phyloP scores from a whole-genome alignment of 1,140 invertebrate genomes.

The Probaryconus sp. region DNA sequence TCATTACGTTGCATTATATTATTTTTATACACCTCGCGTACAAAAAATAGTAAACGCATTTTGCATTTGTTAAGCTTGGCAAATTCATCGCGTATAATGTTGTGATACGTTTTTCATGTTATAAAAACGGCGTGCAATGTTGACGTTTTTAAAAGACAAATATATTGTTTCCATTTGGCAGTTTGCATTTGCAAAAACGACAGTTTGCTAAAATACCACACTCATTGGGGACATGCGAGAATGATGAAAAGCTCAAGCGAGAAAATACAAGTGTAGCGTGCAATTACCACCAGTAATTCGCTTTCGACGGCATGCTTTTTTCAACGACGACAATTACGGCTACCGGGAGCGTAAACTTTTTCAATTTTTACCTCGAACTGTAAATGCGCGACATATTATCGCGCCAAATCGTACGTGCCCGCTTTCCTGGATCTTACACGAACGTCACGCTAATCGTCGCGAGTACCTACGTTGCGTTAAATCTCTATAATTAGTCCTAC shows the following conservation, averaged over 20 bases:
- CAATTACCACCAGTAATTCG: constrained; percentile 52
- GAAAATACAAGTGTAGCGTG: constrained; percentile 35
- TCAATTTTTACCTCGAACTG: constrained; percentile 53
- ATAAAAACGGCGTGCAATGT: constrained; percentile 33
- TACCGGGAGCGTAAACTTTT: constrained; percentile 33
- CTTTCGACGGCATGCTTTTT: constrained; percentile 43
- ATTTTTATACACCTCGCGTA: constrained; percentile 23
- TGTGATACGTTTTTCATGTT: constrained; percentile 18
- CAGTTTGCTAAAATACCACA: constrained; percentile 38
- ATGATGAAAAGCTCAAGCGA: constrained; percentile 51
- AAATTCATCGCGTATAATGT: constrained; percentile 33
- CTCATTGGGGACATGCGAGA: constrained; percentile 47
- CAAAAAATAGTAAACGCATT: constrained; percentile 23
- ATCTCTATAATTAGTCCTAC: constrained; percentile 69
- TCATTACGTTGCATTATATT: constrained; percentile 12
- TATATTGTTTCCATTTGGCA: constrained; percentile 53
- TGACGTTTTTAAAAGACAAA: constrained; percentile 45
- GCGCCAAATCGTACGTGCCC: constrained; percentile 22
- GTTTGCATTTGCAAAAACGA: constrained; percentile 42
- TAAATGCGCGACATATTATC: constrained; percentile 28
- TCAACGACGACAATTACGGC: constrained; percentile 49
- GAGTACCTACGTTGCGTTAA: constrained; percentile 51
- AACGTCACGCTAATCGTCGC: constrained; percentile 68
- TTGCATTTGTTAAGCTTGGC: constrained; percentile 22
- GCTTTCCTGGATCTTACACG: constrained; percentile 23